Conservation (phyloP, 2,113 vertebrate species). For the Emydura subglobosa region DNA sequence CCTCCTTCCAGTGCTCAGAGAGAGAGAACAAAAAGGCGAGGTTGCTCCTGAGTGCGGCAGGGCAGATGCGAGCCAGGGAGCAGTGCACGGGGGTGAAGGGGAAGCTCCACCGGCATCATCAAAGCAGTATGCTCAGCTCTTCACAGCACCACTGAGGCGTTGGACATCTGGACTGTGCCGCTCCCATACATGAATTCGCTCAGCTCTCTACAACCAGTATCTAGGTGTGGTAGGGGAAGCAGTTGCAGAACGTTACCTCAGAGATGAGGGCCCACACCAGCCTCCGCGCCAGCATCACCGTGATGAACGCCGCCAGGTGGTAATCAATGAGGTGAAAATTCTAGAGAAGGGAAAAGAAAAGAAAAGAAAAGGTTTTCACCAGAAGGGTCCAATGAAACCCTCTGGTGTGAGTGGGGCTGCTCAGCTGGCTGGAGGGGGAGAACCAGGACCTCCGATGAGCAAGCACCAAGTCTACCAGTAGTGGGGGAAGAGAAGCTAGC, state of each 20-base stretch:
- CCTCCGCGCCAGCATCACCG: conserved; percentile 96
- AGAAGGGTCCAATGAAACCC: conserved; percentile 11
- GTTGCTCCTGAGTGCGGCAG: neutral
- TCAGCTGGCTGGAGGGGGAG: neutral
- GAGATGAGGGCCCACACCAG: conserved; percentile 97
- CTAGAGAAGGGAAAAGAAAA: conserved; percentile 79
- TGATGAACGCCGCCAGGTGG: conserved; percentile 97
- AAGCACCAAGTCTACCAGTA: neutral
- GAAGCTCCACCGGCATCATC: neutral
- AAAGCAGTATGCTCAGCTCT: neutral
- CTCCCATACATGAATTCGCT: neutral
- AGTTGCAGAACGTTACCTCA: conserved; percentile 85
- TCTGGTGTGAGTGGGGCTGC: conserved; percentile 16
- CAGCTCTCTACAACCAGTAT: neutral
- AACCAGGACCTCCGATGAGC: neutral
- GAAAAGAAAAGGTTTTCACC: conserved; percentile 53
- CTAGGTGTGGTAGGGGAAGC: conserved; percentile 1
- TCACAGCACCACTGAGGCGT: neutral
- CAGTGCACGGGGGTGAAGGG: neutral
- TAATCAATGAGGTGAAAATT: conserved; percentile 99
- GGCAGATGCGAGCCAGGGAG: neutral
- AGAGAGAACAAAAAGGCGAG: neutral
- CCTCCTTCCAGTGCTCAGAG: neutral
- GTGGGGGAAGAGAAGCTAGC: neutral
- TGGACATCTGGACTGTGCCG: neutral